Evolutionary conservation across 2,888 invertebrate species (phyloP).

Genomic region (Notocelia uddmanniana): DNA sequence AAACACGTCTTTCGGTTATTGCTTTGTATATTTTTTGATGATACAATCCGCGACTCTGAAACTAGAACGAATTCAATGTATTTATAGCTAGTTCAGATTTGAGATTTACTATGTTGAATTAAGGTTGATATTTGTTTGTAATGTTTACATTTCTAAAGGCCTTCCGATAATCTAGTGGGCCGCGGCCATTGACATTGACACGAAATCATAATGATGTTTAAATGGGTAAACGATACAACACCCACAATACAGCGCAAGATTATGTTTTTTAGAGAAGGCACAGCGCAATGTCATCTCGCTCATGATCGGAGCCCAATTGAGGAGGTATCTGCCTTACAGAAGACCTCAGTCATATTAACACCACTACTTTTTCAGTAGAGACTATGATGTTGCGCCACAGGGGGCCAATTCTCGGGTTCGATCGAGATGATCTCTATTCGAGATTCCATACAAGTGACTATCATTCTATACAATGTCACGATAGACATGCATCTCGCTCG

Average conservation of each 20-base stretch:
- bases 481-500: too few species aligned
- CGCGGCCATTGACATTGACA: slow-evolving; percentile 33
- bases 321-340: too few species aligned
- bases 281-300: too few species aligned
- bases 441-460: too few species aligned
- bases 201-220: slow-evolving; percentile 16
- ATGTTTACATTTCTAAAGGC: background rate
- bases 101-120: background rate
- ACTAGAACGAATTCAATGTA: background rate
- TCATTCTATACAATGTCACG: too few species aligned
- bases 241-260: slow-evolving; percentile 7
- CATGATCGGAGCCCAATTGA: too few species aligned
- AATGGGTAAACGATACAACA: slow-evolving; percentile 25
- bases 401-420: too few species aligned
- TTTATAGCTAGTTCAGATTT: background rate
- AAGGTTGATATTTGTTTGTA: slow-evolving; percentile 10
- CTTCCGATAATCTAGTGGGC: background rate
- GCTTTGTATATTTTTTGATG: slow-evolving; percentile 29
- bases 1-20: background rate
- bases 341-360: too few species aligned
- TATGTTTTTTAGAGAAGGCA: background rate
- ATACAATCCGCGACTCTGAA: slow-evolving; percentile 10
- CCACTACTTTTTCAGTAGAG: too few species aligned
- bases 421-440: too few species aligned
- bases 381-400: too few species aligned